Percentiles rank a stretch among this genome's conserved stretches.
These are phyloP conservation scores for Felis catus DNA, from an alignment of 2,113 vertebrate species.

Conservation along the genomic window F.catus_Fca126_mat1.0 CM031425.1:44551501-44552000, in stretches of 20 bases:
- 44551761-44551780: too few species aligned
- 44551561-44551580: background rate
- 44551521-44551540: accelerated
- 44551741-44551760: background rate
- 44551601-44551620: background rate
- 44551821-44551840: too few species aligned
- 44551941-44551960: too few species aligned
- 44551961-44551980: background rate
- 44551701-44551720: background rate
- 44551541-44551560: background rate
- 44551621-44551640: background rate
- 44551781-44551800: too few species aligned
- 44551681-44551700: background rate
- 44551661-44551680: background rate
- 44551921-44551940: too few species aligned
- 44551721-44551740: background rate
- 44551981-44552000: background rate
- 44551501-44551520: background rate
- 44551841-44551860: too few species aligned
- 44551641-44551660: background rate
- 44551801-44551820: too few species aligned
- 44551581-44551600: accelerated
- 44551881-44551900: too few species aligned
- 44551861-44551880: too few species aligned
- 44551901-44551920: too few species aligned